These are phyloP conservation scores for Pyrrhosoma nymphula DNA, from an alignment of 2,888 invertebrate genomes.

Conservation along the genomic window DNA sequence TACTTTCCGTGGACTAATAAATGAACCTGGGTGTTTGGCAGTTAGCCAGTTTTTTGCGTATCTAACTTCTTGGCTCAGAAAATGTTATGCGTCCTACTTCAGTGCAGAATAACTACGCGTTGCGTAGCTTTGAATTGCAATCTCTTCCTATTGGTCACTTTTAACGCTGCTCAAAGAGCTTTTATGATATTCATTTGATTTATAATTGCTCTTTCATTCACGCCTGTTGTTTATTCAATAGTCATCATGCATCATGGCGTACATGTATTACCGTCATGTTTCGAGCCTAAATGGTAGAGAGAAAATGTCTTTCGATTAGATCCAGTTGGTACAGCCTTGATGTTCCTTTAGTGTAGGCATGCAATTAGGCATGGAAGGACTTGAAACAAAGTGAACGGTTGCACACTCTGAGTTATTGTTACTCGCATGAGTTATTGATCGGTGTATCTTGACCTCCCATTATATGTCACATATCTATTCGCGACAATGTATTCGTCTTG, in stretches of 20 bases:
- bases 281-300: background rate
- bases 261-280: background rate
- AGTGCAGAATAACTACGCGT: background rate
- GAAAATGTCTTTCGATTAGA: background rate
- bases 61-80: background rate
- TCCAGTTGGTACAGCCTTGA: background rate
- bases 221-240: background rate
- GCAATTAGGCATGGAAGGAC: background rate
- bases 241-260: background rate
- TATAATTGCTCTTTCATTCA: background rate
- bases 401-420: background rate
- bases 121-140: background rate
- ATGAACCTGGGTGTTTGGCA: background rate
- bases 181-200: background rate
- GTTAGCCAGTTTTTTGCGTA: background rate
- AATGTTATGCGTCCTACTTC: background rate
- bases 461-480: background rate
- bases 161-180: background rate
- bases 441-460: background rate
- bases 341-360: background rate
- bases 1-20: background rate
- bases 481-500: too few species aligned
- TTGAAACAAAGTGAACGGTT: background rate
- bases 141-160: background rate
- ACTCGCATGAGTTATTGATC: background rate